Base-by-base conservation (phyloP, 2,888 invertebrate genomes). In the Rhyacophila evoluta region DNA sequence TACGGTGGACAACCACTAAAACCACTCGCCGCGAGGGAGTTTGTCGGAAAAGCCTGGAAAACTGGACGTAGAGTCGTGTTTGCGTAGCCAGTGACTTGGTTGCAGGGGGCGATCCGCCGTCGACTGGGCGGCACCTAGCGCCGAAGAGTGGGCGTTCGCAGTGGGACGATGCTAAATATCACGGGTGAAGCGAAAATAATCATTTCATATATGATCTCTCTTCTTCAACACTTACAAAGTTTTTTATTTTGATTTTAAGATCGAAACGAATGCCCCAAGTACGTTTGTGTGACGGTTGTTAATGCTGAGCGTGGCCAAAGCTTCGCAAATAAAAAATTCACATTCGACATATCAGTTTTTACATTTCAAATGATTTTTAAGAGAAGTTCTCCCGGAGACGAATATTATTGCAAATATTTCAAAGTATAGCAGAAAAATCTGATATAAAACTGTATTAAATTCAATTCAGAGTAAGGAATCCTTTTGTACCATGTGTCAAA, bases 211-310 rank as follows among this genome's bases (percentile, higher is more conserved):
- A 67, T 19, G 19, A 75, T 55, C 55, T 55, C 55, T 33, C 29
- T 33, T 33, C 29, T 75, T 78, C 73, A 79, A 78, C 69, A 77
- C 38, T 74, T 79, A 76, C 28, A 69, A 69, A 12, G 70, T 38
- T 81, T 74, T 79, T 79, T 79, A 70, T 78, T 75, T 78, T 67
- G 36, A 74, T 39, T 41, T 74, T 70, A 25, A 25, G 33, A 69
- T 69, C 25, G 69, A 29, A 69, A 69, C 29, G 69, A 33, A 29
- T 28, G 27, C 69, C 8, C 69, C 2, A 55, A 55, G 55, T 55
- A 25, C 55, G 19, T 55, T 55, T 19, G 19, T 55, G 55, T 55
- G 55, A 19, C 55, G 2, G 55, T 8, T 55, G 10, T 25, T 8
- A 19, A 19, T 55, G 55, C 19, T 8, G 15, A 19, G 55, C 55